Evolutionary conservation across 2,888 invertebrate species (phyloP).

Genomic region (Phyllotreta striolata): DNA sequence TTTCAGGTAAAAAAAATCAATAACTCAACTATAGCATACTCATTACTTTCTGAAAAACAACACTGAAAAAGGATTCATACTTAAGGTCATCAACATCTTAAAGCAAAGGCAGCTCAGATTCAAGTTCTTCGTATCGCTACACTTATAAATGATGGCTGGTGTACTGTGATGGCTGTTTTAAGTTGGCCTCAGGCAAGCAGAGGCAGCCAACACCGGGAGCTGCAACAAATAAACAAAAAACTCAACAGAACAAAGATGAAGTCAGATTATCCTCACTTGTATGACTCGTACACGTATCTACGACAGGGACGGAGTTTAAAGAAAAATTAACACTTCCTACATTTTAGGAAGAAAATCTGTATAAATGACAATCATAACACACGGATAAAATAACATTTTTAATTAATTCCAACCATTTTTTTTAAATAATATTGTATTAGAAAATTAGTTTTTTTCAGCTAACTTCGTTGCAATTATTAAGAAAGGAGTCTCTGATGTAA

Average conservation of each 20-base stretch:
- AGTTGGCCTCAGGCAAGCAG: slow-evolving; percentile 56
- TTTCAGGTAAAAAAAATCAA: too few species aligned
- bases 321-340: background rate
- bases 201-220: slow-evolving; percentile 61
- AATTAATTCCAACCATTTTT: too few species aligned
- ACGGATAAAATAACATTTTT: too few species aligned
- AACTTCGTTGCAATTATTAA: slow-evolving; percentile 10
- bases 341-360: too few species aligned
- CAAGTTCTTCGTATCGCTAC: slow-evolving; percentile 61
- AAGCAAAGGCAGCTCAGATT: slow-evolving; percentile 59
- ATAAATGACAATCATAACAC: too few species aligned
- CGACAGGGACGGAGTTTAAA: slow-evolving; percentile 21
- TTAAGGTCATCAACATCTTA: slow-evolving; percentile 61
- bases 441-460: too few species aligned
- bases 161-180: slow-evolving; percentile 52
- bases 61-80: slow-evolving; percentile 51
- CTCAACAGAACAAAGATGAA: slow-evolving; percentile 59
- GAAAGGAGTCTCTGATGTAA: slow-evolving; percentile 34
- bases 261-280: slow-evolving; percentile 59
- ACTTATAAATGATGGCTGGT: slow-evolving; percentile 60
- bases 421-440: too few species aligned
- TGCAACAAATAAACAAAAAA: slow-evolving; percentile 61
- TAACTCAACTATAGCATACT: slow-evolving; percentile 33
- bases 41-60: slow-evolving; percentile 45
- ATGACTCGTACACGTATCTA: slow-evolving; percentile 45